Base-by-base conservation (phyloP, 2,888 invertebrate species). In the Desoria tigrina region DNA sequence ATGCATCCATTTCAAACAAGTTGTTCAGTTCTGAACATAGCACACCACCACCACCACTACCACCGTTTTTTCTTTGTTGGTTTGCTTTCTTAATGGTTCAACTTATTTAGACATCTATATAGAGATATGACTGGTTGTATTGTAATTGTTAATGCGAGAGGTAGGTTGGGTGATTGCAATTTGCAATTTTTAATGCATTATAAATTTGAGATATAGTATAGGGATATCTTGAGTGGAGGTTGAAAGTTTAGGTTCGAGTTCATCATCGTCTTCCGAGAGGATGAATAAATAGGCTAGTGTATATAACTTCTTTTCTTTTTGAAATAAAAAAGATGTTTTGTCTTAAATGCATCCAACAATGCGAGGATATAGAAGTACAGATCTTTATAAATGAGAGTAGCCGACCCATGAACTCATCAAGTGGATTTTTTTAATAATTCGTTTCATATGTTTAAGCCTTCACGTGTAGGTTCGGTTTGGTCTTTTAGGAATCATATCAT, bases 321-420 rank as follows among this genome's bases (percentile, higher is more conserved):
- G n/a, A n/a, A n/a, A n/a, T n/a, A n/a, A n/a, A n/a, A n/a, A n/a
- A n/a, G n/a, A n/a, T n/a, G n/a, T n/a, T n/a, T n/a, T n/a, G n/a
- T n/a, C n/a, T n/a, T n/a, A n/a, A n/a, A n/a, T n/a, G n/a, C n/a
- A n/a, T n/a, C n/a, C n/a, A n/a, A n/a, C n/a, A n/a, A n/a, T n/a
- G n/a, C n/a, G n/a, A n/a, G n/a, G n/a, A n/a, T n/a, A n/a, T n/a
- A n/a, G n/a, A n/a, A n/a, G n/a, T n/a, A n/a, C n/a, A n/a, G n/a
- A n/a, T n/a, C n/a, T n/a, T 51, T 18, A 18, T n/a, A 3, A 24
- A 57, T 39, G 39, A 39, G 42, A 32, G 21, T 57, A 57, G 37
- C 4, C 58, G 58, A 58, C 45, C 57, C 58, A 58, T 58, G 42
- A 58, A 32, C 58, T 58, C 58, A 51, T 51, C 51, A 51, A 51